A percentile compares a stretch with the other conserved stretches of the same genome.
Evolutionary conservation across 2,888 invertebrate species (phyloP).

Genomic region (Drosophila anceps): DNA sequence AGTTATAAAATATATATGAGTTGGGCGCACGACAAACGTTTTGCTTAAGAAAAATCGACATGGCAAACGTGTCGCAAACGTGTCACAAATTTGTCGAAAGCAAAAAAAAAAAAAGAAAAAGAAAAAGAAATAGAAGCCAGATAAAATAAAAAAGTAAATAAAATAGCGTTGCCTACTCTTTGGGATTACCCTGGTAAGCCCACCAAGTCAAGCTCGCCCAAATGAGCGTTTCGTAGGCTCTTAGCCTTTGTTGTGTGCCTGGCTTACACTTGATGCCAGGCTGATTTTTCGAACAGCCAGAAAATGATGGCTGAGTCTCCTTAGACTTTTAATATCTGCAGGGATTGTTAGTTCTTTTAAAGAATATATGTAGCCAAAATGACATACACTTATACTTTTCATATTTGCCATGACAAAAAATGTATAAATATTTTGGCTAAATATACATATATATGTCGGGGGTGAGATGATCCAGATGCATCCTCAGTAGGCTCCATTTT

Average conservation of each 20-base stretch:
- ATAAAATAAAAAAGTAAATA: constrained; percentile 23
- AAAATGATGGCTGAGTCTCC: not conserved
- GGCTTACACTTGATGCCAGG: constrained; percentile 29
- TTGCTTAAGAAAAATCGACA: constrained; percentile 77
- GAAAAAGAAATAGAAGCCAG: constrained; percentile 17
- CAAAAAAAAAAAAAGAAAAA: constrained; percentile 7
- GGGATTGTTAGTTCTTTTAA: not conserved
- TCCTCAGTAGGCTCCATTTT: too few species aligned
- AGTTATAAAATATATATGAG: constrained; percentile 73
- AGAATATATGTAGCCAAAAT: too few species aligned
- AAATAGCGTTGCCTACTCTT: constrained; percentile 58
- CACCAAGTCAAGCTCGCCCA: constrained; percentile 8
- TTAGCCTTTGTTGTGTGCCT: constrained; percentile 22
- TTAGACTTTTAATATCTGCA: not conserved
- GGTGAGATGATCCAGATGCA: too few species aligned
- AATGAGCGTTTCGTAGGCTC: constrained; percentile 25
- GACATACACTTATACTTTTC: too few species aligned
- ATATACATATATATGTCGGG: too few species aligned
- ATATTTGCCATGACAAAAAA: too few species aligned
- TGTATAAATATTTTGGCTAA: too few species aligned
- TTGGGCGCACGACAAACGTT: constrained; percentile 64
- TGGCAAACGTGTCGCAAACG: constrained; percentile 76
- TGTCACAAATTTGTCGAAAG: constrained; percentile 72
- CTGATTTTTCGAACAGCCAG: not conserved
- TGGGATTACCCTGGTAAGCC: constrained; percentile 46